Evolutionary conservation across 2,113 vertebrate species (phyloP).

Genomic region (Nothoprocta pentlandii): DNA sequence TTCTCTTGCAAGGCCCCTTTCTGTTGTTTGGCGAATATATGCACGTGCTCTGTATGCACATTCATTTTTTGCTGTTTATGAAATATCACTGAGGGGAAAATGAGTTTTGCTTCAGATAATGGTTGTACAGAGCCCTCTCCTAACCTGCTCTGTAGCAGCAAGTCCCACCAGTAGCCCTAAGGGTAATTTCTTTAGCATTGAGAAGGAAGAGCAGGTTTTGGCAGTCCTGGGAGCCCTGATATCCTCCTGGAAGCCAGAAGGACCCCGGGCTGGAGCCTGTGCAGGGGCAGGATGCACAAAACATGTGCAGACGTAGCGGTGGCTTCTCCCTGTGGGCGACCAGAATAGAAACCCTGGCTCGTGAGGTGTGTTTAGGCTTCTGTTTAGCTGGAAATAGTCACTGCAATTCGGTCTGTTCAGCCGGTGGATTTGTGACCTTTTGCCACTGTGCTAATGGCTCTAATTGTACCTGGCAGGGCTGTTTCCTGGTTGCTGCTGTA

Average conservation of each 20-base stretch:
- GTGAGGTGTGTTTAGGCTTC: background rate
- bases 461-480: conserved; percentile 47
- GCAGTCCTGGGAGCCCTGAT: background rate
- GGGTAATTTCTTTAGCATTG: background rate
- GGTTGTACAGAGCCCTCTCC: background rate
- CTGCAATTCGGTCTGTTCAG: background rate
- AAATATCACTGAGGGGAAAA: conserved; percentile 19
- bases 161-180: background rate
- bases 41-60: background rate
- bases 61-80: conserved; percentile 41
- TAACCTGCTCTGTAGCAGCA: conserved; percentile 16
- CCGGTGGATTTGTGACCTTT: conserved; percentile 48
- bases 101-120: background rate
- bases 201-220: background rate
- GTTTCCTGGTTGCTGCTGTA: background rate
- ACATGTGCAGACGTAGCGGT: background rate
- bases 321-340: background rate
- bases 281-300: background rate
- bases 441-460: background rate
- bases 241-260: background rate
- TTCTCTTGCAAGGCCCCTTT: conserved; percentile 23
- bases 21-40: background rate
- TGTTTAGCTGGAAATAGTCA: background rate
- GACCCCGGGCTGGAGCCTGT: background rate
- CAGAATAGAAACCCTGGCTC: background rate